These are phyloP conservation scores for Julus scandinavius DNA, from an alignment of 2,888 invertebrate species.

Conservation along the genomic window DNA sequence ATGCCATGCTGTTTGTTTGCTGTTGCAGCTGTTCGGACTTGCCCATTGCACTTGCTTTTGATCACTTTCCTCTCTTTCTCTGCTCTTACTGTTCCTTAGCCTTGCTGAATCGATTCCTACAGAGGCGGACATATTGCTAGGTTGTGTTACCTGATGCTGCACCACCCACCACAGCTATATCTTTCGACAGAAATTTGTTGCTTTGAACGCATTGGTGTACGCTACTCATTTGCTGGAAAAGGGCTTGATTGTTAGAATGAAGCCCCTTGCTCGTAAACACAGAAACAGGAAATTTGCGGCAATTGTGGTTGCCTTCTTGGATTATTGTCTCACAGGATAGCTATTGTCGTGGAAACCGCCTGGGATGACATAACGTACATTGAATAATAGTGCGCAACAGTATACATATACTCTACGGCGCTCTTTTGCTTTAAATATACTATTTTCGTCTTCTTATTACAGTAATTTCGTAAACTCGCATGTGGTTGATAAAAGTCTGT, in stretches of 20 bases:
- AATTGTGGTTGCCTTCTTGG: slow-evolving; percentile 38
- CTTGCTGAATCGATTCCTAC: neutral
- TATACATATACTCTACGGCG: too few relatives aligned
- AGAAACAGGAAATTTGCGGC: slow-evolving; percentile 29
- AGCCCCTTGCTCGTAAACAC: slow-evolving; percentile 17
- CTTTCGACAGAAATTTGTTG: neutral
- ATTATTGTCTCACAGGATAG: slow-evolving; percentile 30
- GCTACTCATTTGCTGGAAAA: neutral
- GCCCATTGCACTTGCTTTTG: neutral
- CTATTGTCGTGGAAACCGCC: slow-evolving; percentile 23
- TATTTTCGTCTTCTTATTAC: neutral
- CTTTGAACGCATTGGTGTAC: neutral
- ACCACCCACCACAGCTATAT: neutral
- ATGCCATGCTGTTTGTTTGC: slow-evolving; percentile 29
- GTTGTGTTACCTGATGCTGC: slow-evolving; percentile 1
- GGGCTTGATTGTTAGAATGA: neutral
- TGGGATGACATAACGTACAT: neutral
- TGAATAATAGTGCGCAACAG: neutral
- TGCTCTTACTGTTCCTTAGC: neutral
- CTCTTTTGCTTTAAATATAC: too few relatives aligned
- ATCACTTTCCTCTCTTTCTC: neutral
- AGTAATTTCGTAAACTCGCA: neutral
- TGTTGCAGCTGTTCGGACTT: slow-evolving; percentile 34
- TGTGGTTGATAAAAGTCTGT: neutral
- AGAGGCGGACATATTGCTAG: neutral